Base-by-base conservation (phyloP, 2,888 invertebrate genomes). In the Baccha elongata region DNA sequence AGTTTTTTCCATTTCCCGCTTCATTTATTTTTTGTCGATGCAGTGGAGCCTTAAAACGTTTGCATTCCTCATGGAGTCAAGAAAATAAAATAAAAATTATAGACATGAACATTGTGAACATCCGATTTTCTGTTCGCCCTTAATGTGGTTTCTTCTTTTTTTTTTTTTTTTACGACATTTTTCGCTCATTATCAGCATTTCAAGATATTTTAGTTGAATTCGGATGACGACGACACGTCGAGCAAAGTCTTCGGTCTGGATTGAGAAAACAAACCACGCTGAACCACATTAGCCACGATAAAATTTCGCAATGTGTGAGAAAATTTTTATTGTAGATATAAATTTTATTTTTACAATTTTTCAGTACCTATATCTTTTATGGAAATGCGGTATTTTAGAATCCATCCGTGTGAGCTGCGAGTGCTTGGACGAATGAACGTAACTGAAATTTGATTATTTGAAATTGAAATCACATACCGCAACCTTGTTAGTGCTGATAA, bases 261-360 rank as follows among this genome's bases (percentile, higher is more conserved):
- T 42, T 13, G 17, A 29, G 21, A 40, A 17, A 32, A 62, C 29
- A 1, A 29, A 21, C 52, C 29, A 19, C 48, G 21, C 21, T 64
- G 42, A 71, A 64, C 60, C 72, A 15, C 72, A 62, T 48, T 37
- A 55, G 35, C 8, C 26, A 62, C 35, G 74, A 80, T 80, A 74
- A 58, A 69, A 58, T 71, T 74, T 74, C 74, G 29, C 68, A 71
- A 40, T 60, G 69, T 80, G 80, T 80, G 80, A 69, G 80, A 80
- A 74, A 80, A 62, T 69, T 52, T 32, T 69, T 52, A 48, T 80
- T 64, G 53, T 42, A 42, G 65, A 58, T n/a, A 37, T 8, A 53
- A n/a, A 42, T 42, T 21, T 68, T 35, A 19, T 2, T 26, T 69
- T 37, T 67, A n/a, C n/a, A n/a, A n/a, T 52, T 42, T 52, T n/a